Conservation (phyloP, 1,140 invertebrate species). For the Drosophila asahinai region DNA sequence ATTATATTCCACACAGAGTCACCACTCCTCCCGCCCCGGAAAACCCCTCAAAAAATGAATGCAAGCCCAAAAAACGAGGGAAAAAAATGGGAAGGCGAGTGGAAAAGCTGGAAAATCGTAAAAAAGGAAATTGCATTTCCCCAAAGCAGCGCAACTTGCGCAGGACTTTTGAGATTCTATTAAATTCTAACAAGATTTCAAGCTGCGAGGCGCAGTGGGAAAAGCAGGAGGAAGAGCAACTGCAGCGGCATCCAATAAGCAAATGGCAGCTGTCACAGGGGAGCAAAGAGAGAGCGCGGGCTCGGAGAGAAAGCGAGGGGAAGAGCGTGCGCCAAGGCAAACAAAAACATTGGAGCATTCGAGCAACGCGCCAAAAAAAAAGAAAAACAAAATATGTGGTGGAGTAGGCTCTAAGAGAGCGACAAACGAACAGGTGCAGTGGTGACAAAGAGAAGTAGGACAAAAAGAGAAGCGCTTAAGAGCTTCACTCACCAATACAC, state of each 20-base stretch:
- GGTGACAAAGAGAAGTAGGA: neutral
- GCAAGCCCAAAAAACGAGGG: slow-evolving; percentile 48
- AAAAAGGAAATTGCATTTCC: slow-evolving; percentile 78
- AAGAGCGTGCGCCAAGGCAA: slow-evolving; percentile 25
- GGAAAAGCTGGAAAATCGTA: slow-evolving; percentile 71
- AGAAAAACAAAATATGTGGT: slow-evolving; percentile 19
- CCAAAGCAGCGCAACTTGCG: slow-evolving; percentile 79
- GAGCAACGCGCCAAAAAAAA: slow-evolving; percentile 45
- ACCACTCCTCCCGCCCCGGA: neutral
- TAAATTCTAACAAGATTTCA: slow-evolving; percentile 84
- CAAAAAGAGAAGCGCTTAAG: slow-evolving; percentile 46
- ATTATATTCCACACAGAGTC: slow-evolving; percentile 58
- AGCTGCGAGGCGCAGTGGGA: slow-evolving; percentile 51
- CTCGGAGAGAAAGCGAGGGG: neutral
- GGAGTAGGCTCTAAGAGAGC: slow-evolving; percentile 36
- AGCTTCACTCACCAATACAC: slow-evolving; percentile 57
- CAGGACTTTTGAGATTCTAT: slow-evolving; percentile 82
- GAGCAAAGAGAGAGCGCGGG: slow-evolving; percentile 9
- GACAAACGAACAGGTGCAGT: slow-evolving; percentile 61
- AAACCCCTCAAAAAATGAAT: slow-evolving; percentile 61
- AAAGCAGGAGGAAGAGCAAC: slow-evolving; percentile 13
- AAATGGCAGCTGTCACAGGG: slow-evolving; percentile 59
- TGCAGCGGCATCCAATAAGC: slow-evolving; percentile 72
- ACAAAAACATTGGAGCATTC: slow-evolving; percentile 53
- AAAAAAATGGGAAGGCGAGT: slow-evolving; percentile 31